Percentiles rank a stretch among this genome's conserved stretches.
These are phyloP conservation scores for Neomorphus geoffroyi DNA, from an alignment of 2,797 vertebrate species.

Conservation along the genomic window DNA sequence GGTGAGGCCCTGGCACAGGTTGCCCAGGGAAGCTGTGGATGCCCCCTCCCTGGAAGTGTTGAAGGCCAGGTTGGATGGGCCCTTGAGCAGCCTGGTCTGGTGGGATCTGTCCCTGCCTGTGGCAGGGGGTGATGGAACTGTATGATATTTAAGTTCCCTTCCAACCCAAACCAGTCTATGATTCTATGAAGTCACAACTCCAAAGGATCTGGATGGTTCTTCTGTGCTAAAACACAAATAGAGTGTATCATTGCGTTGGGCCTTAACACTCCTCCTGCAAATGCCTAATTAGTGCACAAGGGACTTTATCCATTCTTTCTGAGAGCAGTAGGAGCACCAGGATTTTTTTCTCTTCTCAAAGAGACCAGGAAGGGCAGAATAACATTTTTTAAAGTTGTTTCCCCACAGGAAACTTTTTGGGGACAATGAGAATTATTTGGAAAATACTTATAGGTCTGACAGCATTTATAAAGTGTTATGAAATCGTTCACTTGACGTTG, in stretches of 20 bases:
- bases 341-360: neutral
- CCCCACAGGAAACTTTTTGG: neutral
- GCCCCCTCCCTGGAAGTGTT: too few species aligned
- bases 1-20: too few species aligned
- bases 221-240: fast-evolving
- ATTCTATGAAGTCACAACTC: too few species aligned
- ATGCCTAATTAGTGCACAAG: neutral
- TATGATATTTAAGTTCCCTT: too few species aligned
- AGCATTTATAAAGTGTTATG: neutral
- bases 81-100: too few species aligned
- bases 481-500: neutral
- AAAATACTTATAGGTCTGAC: neutral
- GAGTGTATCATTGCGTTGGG: fast-evolving
- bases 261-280: fast-evolving
- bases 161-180: too few species aligned
- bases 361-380: neutral
- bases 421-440: neutral
- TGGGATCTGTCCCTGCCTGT: too few species aligned
- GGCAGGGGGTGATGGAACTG: too few species aligned
- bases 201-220: too few species aligned
- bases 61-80: too few species aligned
- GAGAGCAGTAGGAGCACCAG: fast-evolving
- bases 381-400: neutral
- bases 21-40: too few species aligned
- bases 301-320: fast-evolving